Evolutionary conservation across 2,888 invertebrate genomes (phyloP).

Genomic region (Pristionchus fissidentatus): DNA sequence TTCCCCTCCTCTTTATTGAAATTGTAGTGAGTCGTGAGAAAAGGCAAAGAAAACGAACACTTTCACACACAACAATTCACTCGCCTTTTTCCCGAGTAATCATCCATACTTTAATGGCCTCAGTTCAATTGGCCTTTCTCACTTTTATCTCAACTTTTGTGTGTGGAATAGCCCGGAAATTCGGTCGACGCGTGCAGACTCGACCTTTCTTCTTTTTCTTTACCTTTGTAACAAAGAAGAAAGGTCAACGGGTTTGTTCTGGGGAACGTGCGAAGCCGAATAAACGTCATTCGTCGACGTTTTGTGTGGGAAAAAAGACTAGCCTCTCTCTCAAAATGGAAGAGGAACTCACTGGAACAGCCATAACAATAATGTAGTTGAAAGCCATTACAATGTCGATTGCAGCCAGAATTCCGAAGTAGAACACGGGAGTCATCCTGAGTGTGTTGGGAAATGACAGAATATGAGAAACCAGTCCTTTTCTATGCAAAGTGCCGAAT

Average conservation of each 20-base stretch:
- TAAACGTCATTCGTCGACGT: no score
- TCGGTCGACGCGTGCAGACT: no score
- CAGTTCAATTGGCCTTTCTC: neutral
- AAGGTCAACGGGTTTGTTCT: no score
- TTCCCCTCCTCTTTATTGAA: slow-evolving; percentile 20
- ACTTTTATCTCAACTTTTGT: neutral
- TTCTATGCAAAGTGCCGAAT: neutral
- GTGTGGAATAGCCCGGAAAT: neutral
- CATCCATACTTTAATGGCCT: neutral
- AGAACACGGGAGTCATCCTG: slow-evolving; percentile 70
- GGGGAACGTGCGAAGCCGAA: no score
- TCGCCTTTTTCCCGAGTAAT: neutral
- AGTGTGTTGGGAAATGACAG: neutral
- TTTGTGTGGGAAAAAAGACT: no score
- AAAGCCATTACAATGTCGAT: slow-evolving; percentile 74
- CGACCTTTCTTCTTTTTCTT: no score
- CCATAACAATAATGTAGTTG: slow-evolving; percentile 74
- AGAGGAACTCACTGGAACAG: slow-evolving; percentile 67
- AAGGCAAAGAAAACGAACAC: neutral
- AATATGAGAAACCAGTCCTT: neutral
- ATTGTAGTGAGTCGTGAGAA: neutral
- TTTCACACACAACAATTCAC: neutral
- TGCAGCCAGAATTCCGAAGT: slow-evolving; percentile 73
- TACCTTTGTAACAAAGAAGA: no score
- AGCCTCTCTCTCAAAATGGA: neutral